A percentile compares a stretch with the other conserved stretches of the same genome.
Evolutionary conservation across 2,797 vertebrate genomes (phyloP).

Genomic region (Pipistrellus pygmaeus): DNA sequence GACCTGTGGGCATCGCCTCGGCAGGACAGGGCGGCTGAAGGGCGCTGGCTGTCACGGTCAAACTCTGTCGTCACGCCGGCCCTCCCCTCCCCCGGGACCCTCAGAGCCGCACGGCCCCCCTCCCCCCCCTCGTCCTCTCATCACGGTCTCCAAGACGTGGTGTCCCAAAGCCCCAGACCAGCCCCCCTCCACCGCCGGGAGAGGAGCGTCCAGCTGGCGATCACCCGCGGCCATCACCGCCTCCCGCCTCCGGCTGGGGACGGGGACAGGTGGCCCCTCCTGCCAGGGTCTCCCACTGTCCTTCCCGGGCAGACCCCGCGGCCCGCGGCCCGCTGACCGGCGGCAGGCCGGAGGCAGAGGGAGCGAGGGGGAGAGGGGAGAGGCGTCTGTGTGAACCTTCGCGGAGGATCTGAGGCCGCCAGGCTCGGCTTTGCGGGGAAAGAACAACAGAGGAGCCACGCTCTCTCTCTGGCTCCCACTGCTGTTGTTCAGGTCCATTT

Average conservation of each 20-base stretch:
- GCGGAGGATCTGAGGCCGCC: slow-evolving; percentile 38
- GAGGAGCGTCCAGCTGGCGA: slow-evolving; percentile 55
- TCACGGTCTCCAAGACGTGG: slow-evolving; percentile 22
- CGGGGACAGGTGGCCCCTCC: slow-evolving; percentile 67
- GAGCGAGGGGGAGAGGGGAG: slow-evolving; percentile 20
- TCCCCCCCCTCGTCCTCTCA: slow-evolving; percentile 45
- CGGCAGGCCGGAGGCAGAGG: background rate
- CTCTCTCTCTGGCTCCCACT: slow-evolving; percentile 69
- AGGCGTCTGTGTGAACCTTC: slow-evolving; percentile 52
- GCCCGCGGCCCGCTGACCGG: background rate
- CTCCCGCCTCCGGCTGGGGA: slow-evolving; percentile 48
- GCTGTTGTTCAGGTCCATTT: slow-evolving; percentile 15
- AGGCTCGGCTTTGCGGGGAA: slow-evolving; percentile 63
- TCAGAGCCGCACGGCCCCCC: background rate
- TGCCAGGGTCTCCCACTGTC: slow-evolving; percentile 48
- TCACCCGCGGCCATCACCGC: background rate
- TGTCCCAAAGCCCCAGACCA: slow-evolving; percentile 66
- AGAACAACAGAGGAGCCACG: slow-evolving; percentile 43
- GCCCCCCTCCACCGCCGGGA: slow-evolving; percentile 43
- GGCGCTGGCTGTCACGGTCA: slow-evolving; percentile 70
- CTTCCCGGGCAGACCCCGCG: slow-evolving; percentile 39
- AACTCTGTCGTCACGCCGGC: slow-evolving; percentile 26
- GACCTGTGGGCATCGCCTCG: slow-evolving; percentile 39
- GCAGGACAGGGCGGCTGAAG: slow-evolving; percentile 74
- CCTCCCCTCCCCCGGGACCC: slow-evolving; percentile 55